These are phyloP conservation scores for Artibeus lituratus DNA, from an alignment of 2,797 vertebrate genomes.

Conservation along the genomic window DNA sequence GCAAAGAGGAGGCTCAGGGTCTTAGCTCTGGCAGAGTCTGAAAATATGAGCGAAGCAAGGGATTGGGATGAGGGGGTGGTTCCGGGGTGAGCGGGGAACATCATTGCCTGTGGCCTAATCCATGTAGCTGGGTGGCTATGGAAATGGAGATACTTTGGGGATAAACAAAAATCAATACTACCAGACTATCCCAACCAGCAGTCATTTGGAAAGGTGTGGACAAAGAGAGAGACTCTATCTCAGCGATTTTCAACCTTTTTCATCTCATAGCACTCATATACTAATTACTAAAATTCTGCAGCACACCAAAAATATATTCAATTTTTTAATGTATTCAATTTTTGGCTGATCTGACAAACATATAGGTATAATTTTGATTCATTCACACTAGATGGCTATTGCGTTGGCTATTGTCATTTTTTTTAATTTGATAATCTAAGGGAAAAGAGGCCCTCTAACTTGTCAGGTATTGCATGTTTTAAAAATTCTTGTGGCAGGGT, in stretches of 20 bases:
- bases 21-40: background rate
- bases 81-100: fast-evolving
- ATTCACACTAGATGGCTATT: background rate
- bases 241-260: background rate
- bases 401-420: background rate
- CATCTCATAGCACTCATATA: background rate
- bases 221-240: background rate
- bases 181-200: background rate
- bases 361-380: background rate
- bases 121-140: background rate
- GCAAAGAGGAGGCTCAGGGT: background rate
- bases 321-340: background rate
- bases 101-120: background rate
- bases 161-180: background rate
- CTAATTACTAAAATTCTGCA: background rate
- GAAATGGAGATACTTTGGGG: background rate
- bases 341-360: background rate
- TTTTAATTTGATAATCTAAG: background rate
- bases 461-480: background rate
- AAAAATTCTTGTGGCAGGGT: background rate
- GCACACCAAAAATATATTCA: background rate
- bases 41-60: background rate
- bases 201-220: background rate
- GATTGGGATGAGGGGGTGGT: too few species aligned
- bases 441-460: background rate